These are phyloP conservation scores for Spodoptera litura DNA, from an alignment of 1,140 invertebrate species.

Conservation along the genomic window DNA sequence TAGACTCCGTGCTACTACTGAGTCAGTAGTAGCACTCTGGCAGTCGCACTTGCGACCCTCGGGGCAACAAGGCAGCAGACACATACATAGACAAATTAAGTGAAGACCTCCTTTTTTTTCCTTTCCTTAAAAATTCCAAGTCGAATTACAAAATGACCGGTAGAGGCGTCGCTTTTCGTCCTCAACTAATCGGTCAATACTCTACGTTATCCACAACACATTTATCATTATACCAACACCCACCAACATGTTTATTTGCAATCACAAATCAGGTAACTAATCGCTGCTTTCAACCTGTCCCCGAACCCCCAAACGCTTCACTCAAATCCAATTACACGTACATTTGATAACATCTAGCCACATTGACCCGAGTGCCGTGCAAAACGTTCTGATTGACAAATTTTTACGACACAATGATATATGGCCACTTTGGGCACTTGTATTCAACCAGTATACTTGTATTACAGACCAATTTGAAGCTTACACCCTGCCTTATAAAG, in stretches of 20 bases:
- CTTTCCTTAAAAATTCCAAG: too few relatives aligned
- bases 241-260: background rate
- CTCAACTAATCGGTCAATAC: too few relatives aligned
- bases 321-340: conserved; percentile 19
- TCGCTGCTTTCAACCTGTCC: conserved; percentile 13
- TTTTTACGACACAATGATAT: conserved; percentile 46
- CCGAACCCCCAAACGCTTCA: background rate
- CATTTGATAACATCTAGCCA: conserved; percentile 14
- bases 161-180: too few relatives aligned
- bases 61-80: too few relatives aligned
- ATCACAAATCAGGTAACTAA: conserved; percentile 22
- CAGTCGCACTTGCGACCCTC: too few relatives aligned
- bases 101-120: too few relatives aligned
- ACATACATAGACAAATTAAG: too few relatives aligned
- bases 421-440: conserved; percentile 14
- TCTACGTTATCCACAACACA: background rate
- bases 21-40: too few relatives aligned
- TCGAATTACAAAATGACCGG: too few relatives aligned
- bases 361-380: conserved; percentile 3
- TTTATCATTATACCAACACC: background rate
- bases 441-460: background rate
- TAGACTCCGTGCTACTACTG: too few relatives aligned
- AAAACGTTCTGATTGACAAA: conserved; percentile 47
- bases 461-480: background rate
- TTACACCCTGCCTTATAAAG: background rate